Base-by-base conservation (phyloP, 2,888 invertebrate species). In the Andrena minutula region DNA sequence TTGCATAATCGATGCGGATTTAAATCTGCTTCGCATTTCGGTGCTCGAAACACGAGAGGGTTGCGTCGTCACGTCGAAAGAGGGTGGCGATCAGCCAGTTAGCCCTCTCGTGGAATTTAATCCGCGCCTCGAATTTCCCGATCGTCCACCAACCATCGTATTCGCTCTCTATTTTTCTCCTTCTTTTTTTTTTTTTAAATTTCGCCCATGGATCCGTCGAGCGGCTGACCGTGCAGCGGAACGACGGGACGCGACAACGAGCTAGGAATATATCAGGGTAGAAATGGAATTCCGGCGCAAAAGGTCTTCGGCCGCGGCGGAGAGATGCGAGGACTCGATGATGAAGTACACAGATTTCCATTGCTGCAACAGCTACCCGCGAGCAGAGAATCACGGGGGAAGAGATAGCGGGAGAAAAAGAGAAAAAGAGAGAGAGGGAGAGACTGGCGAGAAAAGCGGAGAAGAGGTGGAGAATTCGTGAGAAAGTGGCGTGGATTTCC, bases 401-500 rank as follows among this genome's bases (percentile, higher is more conserved):
- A 56, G 53, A 12, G 69, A 23, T 16, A 26, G 41, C 26, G 20
- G 66, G 5, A 6, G 20, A 23, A 7, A 2, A 10, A 6, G 49
- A 10, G 35, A 58, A 23, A 41, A 28, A 49, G 16, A 16, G 20
- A 6, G 26, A 8, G 47, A 12, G 3, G 6, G 20, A 23, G 10
- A 26, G 23, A 26, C 10, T 26, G 56, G 56, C 10, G 56, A 56
- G 56, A 26, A 20, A 26, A 56, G 64, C 6, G 41, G 2, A 16
- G 30, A 41, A 8, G 63, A 28, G 8, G 8, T 16, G 58, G 61
- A 3, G 65, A 35, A 76, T 83, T 70, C 58, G 77, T 51, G 79
- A 80, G 82, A 81, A 86, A 84, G 82, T 83, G 82, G 83, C 79
- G 80, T 83, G 85, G 71, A 84, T 89, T 89, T 85, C 63, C 75